phyloP scores from a whole-genome alignment of 2,797 vertebrate species.

The Clarias fuscus region DNA sequence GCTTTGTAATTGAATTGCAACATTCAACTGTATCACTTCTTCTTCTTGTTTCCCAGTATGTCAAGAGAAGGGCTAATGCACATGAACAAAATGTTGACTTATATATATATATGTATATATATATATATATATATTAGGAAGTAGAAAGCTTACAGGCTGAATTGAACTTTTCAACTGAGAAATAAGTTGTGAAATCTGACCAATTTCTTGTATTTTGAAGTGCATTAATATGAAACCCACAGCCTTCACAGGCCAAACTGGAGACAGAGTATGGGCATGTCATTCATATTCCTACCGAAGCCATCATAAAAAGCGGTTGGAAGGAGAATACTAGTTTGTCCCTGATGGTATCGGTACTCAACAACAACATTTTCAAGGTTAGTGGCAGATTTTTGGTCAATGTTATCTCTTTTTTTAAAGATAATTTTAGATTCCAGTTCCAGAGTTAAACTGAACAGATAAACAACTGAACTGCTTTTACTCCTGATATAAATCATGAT shows the following conservation, averaged over 20 bases:
- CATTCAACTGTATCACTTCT: neutral
- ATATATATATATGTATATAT: too few species aligned
- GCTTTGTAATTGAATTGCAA: neutral
- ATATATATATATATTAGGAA: neutral
- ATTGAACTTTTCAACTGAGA: neutral
- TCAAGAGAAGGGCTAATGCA: neutral
- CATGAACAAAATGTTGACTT: neutral
- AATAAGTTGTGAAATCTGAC: neutral
- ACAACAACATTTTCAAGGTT: conserved; percentile 66
- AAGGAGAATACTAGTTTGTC: accelerated
- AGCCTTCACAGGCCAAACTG: conserved; percentile 26
- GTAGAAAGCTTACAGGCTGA: neutral
- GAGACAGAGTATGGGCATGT: neutral
- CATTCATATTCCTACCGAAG: conserved; percentile 63
- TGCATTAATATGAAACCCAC: neutral
- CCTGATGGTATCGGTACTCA: conserved; percentile 60
- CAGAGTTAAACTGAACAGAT: neutral
- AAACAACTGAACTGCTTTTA: neutral
- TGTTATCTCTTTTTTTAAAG: neutral
- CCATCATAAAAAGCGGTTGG: conserved; percentile 51
- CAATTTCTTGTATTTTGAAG: neutral
- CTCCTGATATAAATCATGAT: neutral
- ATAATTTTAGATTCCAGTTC: neutral
- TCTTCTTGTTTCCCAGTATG: neutral
- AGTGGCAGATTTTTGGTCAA: conserved; percentile 25